Percentiles rank a stretch among this genome's conserved stretches.
These are phyloP conservation scores for Rhyacophila brunnea DNA, from an alignment of 1,140 invertebrate genomes.

Conservation along the genomic window DNA sequence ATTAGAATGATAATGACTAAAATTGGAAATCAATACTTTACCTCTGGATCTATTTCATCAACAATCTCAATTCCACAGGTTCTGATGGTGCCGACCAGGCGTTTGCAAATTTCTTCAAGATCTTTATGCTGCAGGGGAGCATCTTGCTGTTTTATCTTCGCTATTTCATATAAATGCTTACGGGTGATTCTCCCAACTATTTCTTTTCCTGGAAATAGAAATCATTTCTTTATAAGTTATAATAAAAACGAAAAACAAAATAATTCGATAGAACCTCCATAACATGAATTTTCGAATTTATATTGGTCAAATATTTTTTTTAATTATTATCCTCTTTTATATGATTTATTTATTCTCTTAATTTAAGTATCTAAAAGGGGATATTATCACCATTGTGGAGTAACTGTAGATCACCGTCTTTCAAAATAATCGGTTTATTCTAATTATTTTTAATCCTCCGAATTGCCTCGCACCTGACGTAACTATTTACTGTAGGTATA, in stretches of 20 bases:
- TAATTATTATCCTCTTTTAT: conserved; percentile 2
- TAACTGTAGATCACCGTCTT: no score
- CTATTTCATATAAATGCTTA: conserved; percentile 99
- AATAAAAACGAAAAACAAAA: neutral
- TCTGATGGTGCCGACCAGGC: conserved; percentile 73
- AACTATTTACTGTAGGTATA: no score
- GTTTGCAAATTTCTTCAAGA: conserved; percentile 77
- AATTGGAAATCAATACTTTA: conserved; percentile 27
- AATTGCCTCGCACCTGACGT: no score
- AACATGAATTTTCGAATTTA: neutral
- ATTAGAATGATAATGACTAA: neutral
- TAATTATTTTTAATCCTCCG: no score
- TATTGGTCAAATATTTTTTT: neutral
- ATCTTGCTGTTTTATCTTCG: conserved; percentile 89
- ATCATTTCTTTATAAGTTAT: neutral
- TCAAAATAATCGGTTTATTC: no score
- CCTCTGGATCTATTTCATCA: conserved; percentile 69
- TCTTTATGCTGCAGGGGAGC: conserved; percentile 57
- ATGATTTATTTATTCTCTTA: neutral
- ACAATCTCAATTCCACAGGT: conserved; percentile 88
- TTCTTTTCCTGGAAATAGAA: conserved; percentile 64
- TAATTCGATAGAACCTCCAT: neutral
- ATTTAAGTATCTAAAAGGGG: neutral
- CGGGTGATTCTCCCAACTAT: conserved; percentile 86
- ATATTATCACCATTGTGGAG: no score